Percentiles rank a stretch among this genome's conserved stretches.
These are phyloP conservation scores for Drosophila mulleri DNA, from an alignment of 2,888 invertebrate genomes.

Conservation along the genomic window DNA sequence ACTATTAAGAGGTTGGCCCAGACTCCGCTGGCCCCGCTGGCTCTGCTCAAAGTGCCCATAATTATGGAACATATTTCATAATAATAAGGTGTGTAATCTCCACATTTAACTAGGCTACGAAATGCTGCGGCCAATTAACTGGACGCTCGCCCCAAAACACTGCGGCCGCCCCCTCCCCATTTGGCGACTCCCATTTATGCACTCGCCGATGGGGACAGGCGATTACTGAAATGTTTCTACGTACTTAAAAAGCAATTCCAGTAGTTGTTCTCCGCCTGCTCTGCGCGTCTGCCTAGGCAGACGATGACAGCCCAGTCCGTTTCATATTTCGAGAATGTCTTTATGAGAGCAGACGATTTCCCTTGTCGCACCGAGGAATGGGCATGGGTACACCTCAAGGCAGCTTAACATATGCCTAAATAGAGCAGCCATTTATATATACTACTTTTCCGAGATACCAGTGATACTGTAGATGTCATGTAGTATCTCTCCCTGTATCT, in stretches of 20 bases:
- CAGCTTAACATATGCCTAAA: not conserved
- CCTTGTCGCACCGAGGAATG: too few species aligned
- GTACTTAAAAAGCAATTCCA: constrained; percentile 59
- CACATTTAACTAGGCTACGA: constrained; percentile 71
- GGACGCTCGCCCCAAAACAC: constrained; percentile 5
- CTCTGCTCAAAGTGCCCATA: constrained; percentile 61
- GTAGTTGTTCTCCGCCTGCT: constrained; percentile 50
- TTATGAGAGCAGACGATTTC: not conserved
- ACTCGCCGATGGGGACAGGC: constrained; percentile 5
- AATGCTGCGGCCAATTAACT: constrained; percentile 61
- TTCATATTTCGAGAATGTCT: constrained; percentile 10
- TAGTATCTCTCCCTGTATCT: not conserved
- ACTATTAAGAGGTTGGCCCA: constrained; percentile 70
- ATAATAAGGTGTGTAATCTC: constrained; percentile 80
- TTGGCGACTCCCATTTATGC: constrained; percentile 14
- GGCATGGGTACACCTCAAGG: not conserved
- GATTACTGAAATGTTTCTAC: constrained; percentile 50
- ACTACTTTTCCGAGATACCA: not conserved
- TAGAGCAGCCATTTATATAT: not conserved
- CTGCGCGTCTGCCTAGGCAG: not conserved
- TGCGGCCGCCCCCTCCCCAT: not conserved
- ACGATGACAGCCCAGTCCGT: not conserved
- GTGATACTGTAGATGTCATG: not conserved
- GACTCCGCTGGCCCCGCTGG: constrained; percentile 7
- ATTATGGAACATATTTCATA: constrained; percentile 78